Evolutionary conservation across 1,140 invertebrate species (phyloP), one percentile per base, ranked within the genome.

Genomic region (Pygmarrhopalites habei): DNA sequence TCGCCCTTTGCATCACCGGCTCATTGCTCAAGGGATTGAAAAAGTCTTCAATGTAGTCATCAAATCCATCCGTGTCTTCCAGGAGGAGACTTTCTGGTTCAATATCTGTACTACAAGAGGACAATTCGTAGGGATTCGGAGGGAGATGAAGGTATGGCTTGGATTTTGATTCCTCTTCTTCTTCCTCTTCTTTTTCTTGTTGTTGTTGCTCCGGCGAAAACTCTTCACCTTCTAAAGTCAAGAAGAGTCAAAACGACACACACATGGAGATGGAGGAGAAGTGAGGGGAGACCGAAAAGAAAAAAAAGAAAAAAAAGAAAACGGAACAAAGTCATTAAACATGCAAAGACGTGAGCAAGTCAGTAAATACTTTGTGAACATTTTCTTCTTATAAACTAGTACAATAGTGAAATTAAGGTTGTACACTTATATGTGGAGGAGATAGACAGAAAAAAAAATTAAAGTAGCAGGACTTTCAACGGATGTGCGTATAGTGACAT

Each of bases 31-130:
- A 62, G 2, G 75, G 75, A 15, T 74, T 65, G 58, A 71, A 73
- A 62, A 73, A 76, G 39, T 76, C 75, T 63, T 75, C 75, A 43
- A 73, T 75, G 57, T 74, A 75, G 52, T 77, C 75, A 29, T 75
- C 74, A 32, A 70, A 51, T 17, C 60, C 69, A 58, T 68, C 61
- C 29, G 47, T 10, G 19, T 26, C 1, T 17, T 32, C 51, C 1
- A 62, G 57, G 30, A 35, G 61, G 14, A 25, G 43, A 25, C 58
- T 58, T 28, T 60, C 58, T 51, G 47, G 47, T 32, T 63, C 43
- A 10, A 15, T 7, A 26, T 52, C 52, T 53, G 25, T n/a, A n/a
- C n/a, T n/a, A n/a, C n/a, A 39, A n/a, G 10, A 26, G 21, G 51
- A 17, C n/a, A 58, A 61, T 32, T 60, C 43, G 28, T 53, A 65